Base-by-base conservation (phyloP, 2,797 vertebrate species). In the Emydoidea blandingii region DNA sequence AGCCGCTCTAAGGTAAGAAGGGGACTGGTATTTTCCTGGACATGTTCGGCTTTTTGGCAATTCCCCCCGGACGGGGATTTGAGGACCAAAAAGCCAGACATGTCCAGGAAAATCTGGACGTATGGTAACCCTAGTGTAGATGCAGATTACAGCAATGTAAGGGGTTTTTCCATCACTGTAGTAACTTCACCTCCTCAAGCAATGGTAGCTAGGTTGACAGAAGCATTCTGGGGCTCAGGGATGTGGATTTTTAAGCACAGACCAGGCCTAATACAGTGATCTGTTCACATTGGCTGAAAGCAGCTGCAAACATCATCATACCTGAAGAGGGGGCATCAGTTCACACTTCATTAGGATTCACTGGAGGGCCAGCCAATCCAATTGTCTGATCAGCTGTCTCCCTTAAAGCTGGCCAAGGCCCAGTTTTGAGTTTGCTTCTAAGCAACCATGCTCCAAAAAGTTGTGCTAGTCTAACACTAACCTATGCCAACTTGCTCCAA, bases 241-340 rank as follows among this genome's bases (percentile, higher is more conserved):
- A 68, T 68, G n/a, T 68, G n/a, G 5, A 68, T 68, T 68, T 59
- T 37, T 68, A 37, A 68, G 65, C 19, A 21, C 34, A 68, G 21
- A 72, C 5, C 19, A 25, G 15, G n/a, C 37, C 37, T 23, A 41
- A 41, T 37, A 23, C n/a, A 21, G 19, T 41, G 0, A 44, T 41
- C 79, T 41, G 52, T 9, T 72, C 74, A 62, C 80, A 50, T 14
- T 3, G 65, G 21, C 83, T 44, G 14, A 78, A 81, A 72, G 65
- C 81, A 80, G 72, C 57, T 41, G 76, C 1, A 59, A 68, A 52
- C 1, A 31, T 53, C 80, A 18, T 44, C 54, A 37, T 54, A 80
- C 54, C 52, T 59, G 80, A 29, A 0, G 1, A 11, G 41, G 54
- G 76, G 29, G 15, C 23, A 29, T 53, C 29, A 19, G 19, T 12